These are phyloP conservation scores for Oligia fasciuncula DNA, from an alignment of 2,888 invertebrate genomes.

Conservation along the genomic window DNA sequence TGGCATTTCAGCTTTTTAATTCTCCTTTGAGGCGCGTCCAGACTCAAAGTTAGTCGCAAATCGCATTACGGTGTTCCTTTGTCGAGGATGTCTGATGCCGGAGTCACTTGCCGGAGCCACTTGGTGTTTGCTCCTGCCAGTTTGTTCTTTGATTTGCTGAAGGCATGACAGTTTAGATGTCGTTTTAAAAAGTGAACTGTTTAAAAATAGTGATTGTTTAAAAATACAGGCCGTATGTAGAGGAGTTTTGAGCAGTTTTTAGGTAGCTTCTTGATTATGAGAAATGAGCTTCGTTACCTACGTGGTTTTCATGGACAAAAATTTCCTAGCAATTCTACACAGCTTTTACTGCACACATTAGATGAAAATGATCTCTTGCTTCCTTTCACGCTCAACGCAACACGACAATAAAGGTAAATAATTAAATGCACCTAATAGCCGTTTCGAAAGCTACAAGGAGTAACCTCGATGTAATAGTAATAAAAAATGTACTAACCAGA, in stretches of 20 bases:
- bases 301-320: background rate
- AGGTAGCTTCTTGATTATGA: background rate
- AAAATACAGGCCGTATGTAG: background rate
- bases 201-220: background rate
- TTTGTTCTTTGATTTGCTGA: conserved; percentile 29
- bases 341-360: background rate
- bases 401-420: conserved; percentile 24
- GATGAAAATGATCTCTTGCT: background rate
- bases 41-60: conserved; percentile 64
- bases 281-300: background rate
- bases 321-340: background rate
- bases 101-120: too few species aligned
- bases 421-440: conserved; percentile 32
- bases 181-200: background rate
- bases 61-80: conserved; percentile 63
- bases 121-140: conserved; percentile 37
- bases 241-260: background rate
- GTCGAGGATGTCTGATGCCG: conserved; percentile 30
- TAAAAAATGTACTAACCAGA: conserved; percentile 32
- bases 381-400: conserved; percentile 13
- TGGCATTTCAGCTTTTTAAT: conserved; percentile 60
- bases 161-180: conserved; percentile 4
- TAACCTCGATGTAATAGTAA: conserved; percentile 24
- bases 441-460: conserved; percentile 24
- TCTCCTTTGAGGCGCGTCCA: conserved; percentile 57